Percentiles rank a stretch among this genome's conserved stretches.
These are phyloP conservation scores for Piaya cayana DNA, from an alignment of 2,113 vertebrate species.

Conservation along the genomic window DNA sequence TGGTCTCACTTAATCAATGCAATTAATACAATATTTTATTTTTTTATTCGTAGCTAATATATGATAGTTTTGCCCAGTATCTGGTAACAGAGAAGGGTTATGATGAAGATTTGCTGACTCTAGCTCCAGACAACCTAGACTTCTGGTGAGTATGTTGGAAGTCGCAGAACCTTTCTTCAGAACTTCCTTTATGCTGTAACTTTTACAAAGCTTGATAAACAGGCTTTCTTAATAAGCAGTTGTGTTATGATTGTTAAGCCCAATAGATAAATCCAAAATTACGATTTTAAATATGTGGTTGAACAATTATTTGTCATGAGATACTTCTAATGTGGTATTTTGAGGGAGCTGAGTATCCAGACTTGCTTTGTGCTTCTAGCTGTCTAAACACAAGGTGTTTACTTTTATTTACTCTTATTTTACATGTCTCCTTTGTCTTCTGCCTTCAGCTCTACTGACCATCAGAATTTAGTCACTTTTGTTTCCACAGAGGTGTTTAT, in stretches of 20 bases:
- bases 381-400: not conserved
- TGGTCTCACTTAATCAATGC: not conserved
- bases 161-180: not conserved
- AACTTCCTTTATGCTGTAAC: not conserved
- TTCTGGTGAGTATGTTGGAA: conserved; percentile 86
- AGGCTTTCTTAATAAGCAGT: not conserved
- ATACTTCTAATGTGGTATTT: not conserved
- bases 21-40: not conserved
- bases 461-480: not conserved
- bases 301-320: not conserved
- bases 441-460: not conserved
- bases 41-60: conserved; percentile 86
- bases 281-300: not conserved
- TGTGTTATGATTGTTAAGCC: not conserved
- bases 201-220: not conserved
- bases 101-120: conserved; percentile 84
- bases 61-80: conserved; percentile 91
- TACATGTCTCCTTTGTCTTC: not conserved
- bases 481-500: not conserved
- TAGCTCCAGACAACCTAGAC: conserved; percentile 88
- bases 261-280: not conserved
- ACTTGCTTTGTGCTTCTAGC: not conserved
- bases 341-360: not conserved
- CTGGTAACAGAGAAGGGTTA: conserved; percentile 90
- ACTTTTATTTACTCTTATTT: not conserved